Conservation (phyloP, 2,888 invertebrate genomes). For the Melanostoma scalare region DNA sequence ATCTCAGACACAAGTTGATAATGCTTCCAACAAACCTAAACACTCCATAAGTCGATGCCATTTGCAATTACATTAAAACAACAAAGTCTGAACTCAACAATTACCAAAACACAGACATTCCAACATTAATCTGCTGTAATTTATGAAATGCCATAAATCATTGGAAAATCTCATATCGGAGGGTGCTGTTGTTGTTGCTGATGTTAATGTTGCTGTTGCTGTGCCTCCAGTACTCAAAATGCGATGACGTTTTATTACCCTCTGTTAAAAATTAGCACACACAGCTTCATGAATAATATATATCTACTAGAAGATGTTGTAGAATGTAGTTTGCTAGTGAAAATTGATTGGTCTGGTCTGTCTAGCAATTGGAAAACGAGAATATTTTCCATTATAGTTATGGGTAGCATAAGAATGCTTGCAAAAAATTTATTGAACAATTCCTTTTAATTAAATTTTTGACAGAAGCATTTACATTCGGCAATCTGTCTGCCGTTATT, state of each 20-base stretch:
- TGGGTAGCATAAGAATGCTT: neutral
- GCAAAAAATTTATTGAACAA: conserved; percentile 36
- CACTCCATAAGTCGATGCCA: no score
- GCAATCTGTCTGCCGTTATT: conserved; percentile 10
- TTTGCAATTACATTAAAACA: neutral
- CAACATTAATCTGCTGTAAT: conserved; percentile 28
- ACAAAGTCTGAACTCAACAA: conserved; percentile 16
- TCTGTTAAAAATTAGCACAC: conserved; percentile 4
- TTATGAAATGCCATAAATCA: conserved; percentile 39
- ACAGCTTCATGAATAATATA: neutral
- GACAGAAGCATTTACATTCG: conserved; percentile 37
- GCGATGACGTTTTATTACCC: neutral
- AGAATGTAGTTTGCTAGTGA: conserved; percentile 24
- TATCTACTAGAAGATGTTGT: conserved; percentile 23
- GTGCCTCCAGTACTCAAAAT: neutral
- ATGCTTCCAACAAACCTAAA: no score
- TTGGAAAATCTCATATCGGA: conserved; percentile 14
- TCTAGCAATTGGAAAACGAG: conserved; percentile 31
- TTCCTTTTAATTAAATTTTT: conserved; percentile 43
- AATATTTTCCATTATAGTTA: conserved; percentile 19
- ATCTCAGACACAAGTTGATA: no score
- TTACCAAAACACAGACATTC: neutral
- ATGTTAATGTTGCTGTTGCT: neutral
- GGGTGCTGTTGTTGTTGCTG: neutral
- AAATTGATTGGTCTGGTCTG: conserved; percentile 28